Base-by-base conservation (phyloP, 2,113 vertebrate species). In the Sinocyclocheilus grahami region DNA sequence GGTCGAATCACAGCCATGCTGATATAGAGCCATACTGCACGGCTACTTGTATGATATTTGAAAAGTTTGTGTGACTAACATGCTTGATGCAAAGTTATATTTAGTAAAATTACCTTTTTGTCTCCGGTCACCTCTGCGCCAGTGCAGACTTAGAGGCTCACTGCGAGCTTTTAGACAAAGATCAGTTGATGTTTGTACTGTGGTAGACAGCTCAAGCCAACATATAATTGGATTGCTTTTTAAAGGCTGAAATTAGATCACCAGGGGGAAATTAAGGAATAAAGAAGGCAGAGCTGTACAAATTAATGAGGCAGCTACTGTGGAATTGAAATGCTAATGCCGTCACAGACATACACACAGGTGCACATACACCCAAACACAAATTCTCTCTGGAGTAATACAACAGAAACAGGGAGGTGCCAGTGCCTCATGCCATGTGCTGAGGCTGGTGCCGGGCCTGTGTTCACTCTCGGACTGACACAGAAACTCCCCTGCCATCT, bases 401-500 rank as follows among this genome's bases (percentile, higher is more conserved):
- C 86, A 86, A 89, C 88, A 89, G 53, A 76, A 46, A 75, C 65
- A 60, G 71, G 67, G 20, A 84, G 82, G 39, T 79, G 24, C 22
- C 16, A 9, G 75, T 55, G 20, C 75, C 58, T 62, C 63, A 78
- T 86, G 89, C 82, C 81, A 88, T 88, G 88, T 79, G 53, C 18
- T 48, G 62, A 81, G 85, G 88, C 76, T 88, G 90, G 89, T 91
- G 63, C 37, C 42, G 48, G 37, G 87, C 77, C 86, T 58, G 8
- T 71, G 85, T 83, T 91, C 89, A 83, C 88, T 88, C 86, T 82
- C 78, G 82, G 76, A 33, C 78, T 85, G 91, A 89, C 86, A 92
- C 83, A 74, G 53, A 87, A 86, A 88, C 85, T 90, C 89, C 87
- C 88, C 78, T 85, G 89, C 93, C 91, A 93, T 92, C 92, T 93